Conservation (phyloP, 1,140 invertebrate species). For the Drosophila pectinifera region DNA sequence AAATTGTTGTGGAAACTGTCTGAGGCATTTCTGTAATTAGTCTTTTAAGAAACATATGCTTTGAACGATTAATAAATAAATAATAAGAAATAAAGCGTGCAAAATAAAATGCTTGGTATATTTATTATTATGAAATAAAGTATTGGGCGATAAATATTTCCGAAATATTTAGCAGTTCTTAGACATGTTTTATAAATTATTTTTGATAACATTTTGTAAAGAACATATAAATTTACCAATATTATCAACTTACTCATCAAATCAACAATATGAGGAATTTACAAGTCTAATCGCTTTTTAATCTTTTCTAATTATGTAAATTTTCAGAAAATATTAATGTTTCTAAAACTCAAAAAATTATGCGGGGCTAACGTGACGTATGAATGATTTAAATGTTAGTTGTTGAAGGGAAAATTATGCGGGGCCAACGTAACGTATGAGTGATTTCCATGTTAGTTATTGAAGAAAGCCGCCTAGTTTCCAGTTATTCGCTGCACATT, state of each 20-base stretch:
- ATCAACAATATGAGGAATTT: background rate
- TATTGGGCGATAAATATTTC: background rate
- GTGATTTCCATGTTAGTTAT: background rate
- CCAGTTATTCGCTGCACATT: too few species aligned
- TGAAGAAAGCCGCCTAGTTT: background rate
- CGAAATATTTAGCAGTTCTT: background rate
- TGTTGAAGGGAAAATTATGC: too few species aligned
- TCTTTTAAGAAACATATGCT: background rate
- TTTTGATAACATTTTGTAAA: background rate
- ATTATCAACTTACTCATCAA: background rate
- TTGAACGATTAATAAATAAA: background rate
- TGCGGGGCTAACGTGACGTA: too few species aligned
- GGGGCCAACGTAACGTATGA: background rate
- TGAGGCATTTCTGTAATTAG: conserved; percentile 7
- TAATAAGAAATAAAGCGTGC: background rate
- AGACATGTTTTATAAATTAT: too few species aligned
- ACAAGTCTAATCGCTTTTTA: background rate
- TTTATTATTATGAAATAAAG: background rate
- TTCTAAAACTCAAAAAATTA: too few species aligned
- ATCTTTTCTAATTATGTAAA: background rate
- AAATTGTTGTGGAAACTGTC: conserved; percentile 7
- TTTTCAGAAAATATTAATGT: background rate
- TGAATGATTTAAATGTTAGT: too few species aligned
- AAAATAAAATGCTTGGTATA: too few species aligned
- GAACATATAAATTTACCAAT: background rate